Evolutionary conservation across 2,888 invertebrate genomes (phyloP), one percentile per base, ranked within the genome.

Genomic region (Melipona bicolor): DNA sequence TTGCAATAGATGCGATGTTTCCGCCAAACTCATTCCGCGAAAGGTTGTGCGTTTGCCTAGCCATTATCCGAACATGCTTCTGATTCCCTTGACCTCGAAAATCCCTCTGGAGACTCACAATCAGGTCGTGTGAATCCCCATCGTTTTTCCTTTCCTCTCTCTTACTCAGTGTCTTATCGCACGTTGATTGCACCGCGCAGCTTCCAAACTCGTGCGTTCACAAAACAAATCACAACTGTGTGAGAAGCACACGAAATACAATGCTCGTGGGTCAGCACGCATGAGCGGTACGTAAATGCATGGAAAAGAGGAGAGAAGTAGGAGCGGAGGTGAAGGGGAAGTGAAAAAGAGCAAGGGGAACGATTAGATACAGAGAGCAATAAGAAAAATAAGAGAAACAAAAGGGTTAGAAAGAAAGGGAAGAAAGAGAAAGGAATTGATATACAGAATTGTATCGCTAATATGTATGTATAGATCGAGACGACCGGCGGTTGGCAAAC

Each of bases 11-110:
- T 15, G 61, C 9, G 43, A 43, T 32, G 24, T 70, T 54, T n/a
- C 24, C 52, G 59, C 69, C 61, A 27, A 21, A 50, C 52, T 65
- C 11, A 54, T 69, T 50, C 4, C 59, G 9, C n/a, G 50, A 59
- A 27, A 56, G 19, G 49, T 27, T 56, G 64, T n/a, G 56, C 65
- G 74, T 69, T 61, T 52, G 61, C 75, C 71, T 62, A 61, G n/a
- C 50, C 21, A 50, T 67, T 78, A 59, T 59, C 68, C 68, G 50
- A 54, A 54, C 76, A 76, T 50, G 79, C 81, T 79, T 72, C 78
- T 43, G 77, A 62, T 90, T 88, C 90, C 90, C 90, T 90, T 90
- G 90, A 90, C 90, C 90, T 90, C 90, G 86, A 90, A 90, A 90
- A 87, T 88, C 88, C 89, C 83, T 81, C 77, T 79, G 88, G 89